These are phyloP conservation scores for Cynoglossus semilaevis DNA, from an alignment of 2,113 vertebrate genomes.

Conservation along the genomic window DNA sequence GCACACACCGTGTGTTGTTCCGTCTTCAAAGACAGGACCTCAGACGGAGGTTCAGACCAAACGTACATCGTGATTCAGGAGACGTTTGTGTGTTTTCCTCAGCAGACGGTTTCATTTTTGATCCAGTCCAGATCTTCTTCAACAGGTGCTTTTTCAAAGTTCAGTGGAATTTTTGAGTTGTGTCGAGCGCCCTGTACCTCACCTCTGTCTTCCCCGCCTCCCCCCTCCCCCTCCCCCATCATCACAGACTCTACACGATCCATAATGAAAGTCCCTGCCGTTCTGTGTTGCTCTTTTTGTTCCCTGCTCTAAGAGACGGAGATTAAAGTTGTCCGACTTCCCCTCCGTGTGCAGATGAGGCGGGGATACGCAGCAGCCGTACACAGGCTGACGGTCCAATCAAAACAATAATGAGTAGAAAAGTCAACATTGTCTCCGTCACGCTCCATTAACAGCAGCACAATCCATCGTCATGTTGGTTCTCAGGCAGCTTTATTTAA, in stretches of 20 bases:
- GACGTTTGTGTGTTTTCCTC: slow-evolving; percentile 38
- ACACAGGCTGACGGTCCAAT: slow-evolving; percentile 62
- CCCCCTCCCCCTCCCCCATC: too few species aligned
- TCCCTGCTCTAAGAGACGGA: too few species aligned
- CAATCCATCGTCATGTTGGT: slow-evolving; percentile 72
- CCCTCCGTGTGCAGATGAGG: slow-evolving; percentile 5
- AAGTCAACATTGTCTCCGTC: slow-evolving; percentile 69
- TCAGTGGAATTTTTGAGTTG: slow-evolving; percentile 28
- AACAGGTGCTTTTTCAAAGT: slow-evolving; percentile 37
- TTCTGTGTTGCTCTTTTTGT: slow-evolving; percentile 23
- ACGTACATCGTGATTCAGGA: slow-evolving; percentile 36
- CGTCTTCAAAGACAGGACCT: slow-evolving; percentile 38
- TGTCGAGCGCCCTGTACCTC: slow-evolving; percentile 6
- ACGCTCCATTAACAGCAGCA: slow-evolving; percentile 72
- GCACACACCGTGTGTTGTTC: slow-evolving; percentile 48
- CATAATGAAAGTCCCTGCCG: slow-evolving; percentile 31
- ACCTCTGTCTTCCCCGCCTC: too few species aligned
- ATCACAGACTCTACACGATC: neutral
- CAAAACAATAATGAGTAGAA: slow-evolving; percentile 69
- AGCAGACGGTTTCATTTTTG: slow-evolving; percentile 48
- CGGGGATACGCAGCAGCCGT: slow-evolving; percentile 3
- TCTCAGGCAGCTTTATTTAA: slow-evolving; percentile 82
- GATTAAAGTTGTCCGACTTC: too few species aligned
- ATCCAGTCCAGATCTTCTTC: slow-evolving; percentile 36
- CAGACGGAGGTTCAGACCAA: slow-evolving; percentile 1